phyloP scores from a whole-genome alignment of 2,113 vertebrate genomes.

The Eretmochelys imbricata region DNA sequence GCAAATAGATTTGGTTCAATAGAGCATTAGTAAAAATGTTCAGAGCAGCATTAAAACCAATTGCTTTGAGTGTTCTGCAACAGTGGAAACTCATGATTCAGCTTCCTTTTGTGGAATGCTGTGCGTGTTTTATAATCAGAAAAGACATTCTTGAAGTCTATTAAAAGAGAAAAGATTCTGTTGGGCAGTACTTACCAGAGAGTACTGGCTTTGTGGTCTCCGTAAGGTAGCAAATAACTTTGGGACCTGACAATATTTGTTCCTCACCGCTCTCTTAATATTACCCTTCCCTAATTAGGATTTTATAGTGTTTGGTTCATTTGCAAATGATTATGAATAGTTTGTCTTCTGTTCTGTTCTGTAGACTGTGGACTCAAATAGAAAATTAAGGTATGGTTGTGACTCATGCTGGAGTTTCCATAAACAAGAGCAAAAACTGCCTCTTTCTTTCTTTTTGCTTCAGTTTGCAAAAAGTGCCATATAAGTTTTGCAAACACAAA shows the following conservation, averaged over 20 bases:
- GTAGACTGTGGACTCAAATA: slow-evolving; percentile 8
- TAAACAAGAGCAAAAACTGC: slow-evolving; percentile 54
- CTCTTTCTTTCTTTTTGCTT: slow-evolving; percentile 36
- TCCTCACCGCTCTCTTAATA: slow-evolving; percentile 27
- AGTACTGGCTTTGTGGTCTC: not conserved
- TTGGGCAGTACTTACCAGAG: slow-evolving; percentile 34
- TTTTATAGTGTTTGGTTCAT: not conserved
- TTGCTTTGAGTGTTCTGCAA: slow-evolving; percentile 4
- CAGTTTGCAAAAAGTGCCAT: slow-evolving; percentile 17
- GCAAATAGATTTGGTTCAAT: slow-evolving; percentile 41
- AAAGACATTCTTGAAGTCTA: slow-evolving; percentile 30
- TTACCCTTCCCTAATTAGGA: slow-evolving; percentile 14
- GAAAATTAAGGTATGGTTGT: slow-evolving; percentile 49
- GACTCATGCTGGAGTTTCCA: slow-evolving; percentile 21
- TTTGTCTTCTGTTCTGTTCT: slow-evolving; percentile 4
- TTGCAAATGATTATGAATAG: slow-evolving; percentile 28
- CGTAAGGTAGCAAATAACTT: not conserved
- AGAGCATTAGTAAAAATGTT: slow-evolving; percentile 25
- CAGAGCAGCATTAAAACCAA: slow-evolving; percentile 9
- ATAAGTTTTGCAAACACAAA: slow-evolving; percentile 1
- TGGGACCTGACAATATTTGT: not conserved
- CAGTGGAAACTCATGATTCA: not conserved
- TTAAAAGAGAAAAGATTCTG: slow-evolving; percentile 10
- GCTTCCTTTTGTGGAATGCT: not conserved
- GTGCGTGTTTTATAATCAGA: not conserved